Base-by-base conservation (phyloP, 2,113 vertebrate genomes). In the Parus major region DNA sequence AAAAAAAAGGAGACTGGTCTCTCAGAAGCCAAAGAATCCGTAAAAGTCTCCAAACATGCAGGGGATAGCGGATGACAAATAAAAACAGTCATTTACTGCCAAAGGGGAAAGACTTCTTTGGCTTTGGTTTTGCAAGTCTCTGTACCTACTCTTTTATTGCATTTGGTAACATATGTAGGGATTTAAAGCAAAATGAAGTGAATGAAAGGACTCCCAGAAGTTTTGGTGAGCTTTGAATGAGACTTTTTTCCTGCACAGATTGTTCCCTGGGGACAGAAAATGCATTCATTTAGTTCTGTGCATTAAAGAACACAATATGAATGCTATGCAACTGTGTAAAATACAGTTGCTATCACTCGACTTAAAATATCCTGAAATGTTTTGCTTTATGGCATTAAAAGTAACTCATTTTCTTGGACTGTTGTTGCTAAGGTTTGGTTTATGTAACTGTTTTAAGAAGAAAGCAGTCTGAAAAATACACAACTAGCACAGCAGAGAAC, bases 181-280 rank as follows among this genome's bases (percentile, higher is more conserved):
- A 85, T 69, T 84, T 35, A 53, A 80, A 92, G 70, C 29, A 91
- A 79, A 92, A 81, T 60, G 3, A 90, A 93, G 33, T 81, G 80
- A 93, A 93, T 84, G 44, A 50, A 90, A 85, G 71, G 42, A 50
- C 24, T 95, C 64, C 44, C 59, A 86, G 63, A 85, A 70, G 35
- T 87, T 95, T 70, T 44, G 28, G 66, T 80, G 70, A 95, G 93
- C 52, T 95, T 73, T 77, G 63, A 91, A 90, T 73, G 63, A 82
- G 63, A 53, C 1, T 25, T 81, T 60, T 76, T 92, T 91, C 35
- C 73, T 80, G 50, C 66, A 53, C 22, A 89, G 36, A 87, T 71
- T 82, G n/a, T 42, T 90, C 84, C 87, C 63, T 27, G 24, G 46
- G 86, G 83, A 92, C 80, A 64, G 21, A 87, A 82, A 46, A 82